Evolutionary conservation across 2,888 invertebrate species (phyloP).

Genomic region (Drosophila mercatorum): DNA sequence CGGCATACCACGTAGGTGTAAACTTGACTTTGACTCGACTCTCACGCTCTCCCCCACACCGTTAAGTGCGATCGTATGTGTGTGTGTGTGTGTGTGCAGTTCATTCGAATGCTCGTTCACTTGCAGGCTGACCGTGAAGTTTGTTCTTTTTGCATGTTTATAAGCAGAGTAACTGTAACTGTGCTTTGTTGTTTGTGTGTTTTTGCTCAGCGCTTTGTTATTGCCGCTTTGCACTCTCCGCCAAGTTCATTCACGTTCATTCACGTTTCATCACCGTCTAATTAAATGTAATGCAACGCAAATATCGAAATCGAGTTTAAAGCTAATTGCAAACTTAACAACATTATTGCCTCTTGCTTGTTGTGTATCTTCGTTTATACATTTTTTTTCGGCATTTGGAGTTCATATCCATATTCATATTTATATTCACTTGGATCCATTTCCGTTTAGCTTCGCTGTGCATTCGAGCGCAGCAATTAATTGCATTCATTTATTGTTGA

Average conservation of each 20-base stretch:
- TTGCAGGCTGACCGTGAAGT: slow-evolving; percentile 62
- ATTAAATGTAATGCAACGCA: slow-evolving; percentile 65
- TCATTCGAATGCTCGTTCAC: slow-evolving; percentile 16
- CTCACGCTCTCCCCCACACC: slow-evolving; percentile 55
- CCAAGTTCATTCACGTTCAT: slow-evolving; percentile 75
- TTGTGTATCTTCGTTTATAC: slow-evolving; percentile 41
- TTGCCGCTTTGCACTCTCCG: slow-evolving; percentile 37
- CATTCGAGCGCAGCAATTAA: slow-evolving; percentile 77
- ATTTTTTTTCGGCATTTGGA: slow-evolving; percentile 55
- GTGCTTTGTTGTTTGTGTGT: slow-evolving; percentile 38
- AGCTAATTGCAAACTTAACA: slow-evolving; percentile 66
- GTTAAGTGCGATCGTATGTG: slow-evolving; percentile 9
- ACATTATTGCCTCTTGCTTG: slow-evolving; percentile 29
- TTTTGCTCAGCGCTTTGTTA: slow-evolving; percentile 21
- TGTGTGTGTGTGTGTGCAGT: slow-evolving; percentile 14
- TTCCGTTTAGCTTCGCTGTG: slow-evolving; percentile 63
- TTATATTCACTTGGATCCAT: slow-evolving; percentile 36
- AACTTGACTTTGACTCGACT: slow-evolving; percentile 62
- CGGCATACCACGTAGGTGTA: slow-evolving; percentile 37
- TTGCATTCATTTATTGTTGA: slow-evolving; percentile 41
- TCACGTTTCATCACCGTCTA: slow-evolving; percentile 60
- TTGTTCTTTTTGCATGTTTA: slow-evolving; percentile 60
- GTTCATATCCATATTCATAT: slow-evolving; percentile 26
- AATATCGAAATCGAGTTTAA: slow-evolving; percentile 67
- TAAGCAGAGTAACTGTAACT: slow-evolving; percentile 46